Conservation (phyloP, 2,113 vertebrate genomes). For the Arothron firmamentum region DNA sequence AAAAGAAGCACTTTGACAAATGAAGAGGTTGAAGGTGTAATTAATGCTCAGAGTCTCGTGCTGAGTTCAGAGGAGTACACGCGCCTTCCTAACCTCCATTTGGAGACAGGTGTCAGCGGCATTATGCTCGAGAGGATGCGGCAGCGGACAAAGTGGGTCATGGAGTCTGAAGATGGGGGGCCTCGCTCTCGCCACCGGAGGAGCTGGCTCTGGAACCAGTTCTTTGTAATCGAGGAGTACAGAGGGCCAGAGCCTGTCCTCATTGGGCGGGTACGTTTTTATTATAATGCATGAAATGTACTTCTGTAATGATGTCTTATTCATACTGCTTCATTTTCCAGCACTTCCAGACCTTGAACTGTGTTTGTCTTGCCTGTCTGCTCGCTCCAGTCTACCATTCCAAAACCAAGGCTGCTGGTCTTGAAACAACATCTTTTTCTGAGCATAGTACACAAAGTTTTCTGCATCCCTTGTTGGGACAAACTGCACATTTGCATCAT, state of each 20-base stretch:
- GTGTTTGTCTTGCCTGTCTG: too few relatives aligned
- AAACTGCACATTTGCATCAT: too few relatives aligned
- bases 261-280: constrained; percentile 84
- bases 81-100: constrained; percentile 18
- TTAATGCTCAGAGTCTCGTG: constrained; percentile 20
- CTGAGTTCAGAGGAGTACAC: constrained; percentile 28
- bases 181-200: constrained; percentile 72
- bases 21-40: constrained; percentile 34
- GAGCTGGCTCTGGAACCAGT: constrained; percentile 96
- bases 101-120: constrained; percentile 20
- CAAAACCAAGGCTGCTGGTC: too few relatives aligned
- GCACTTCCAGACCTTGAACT: not conserved
- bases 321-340: not conserved
- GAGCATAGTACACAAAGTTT: not conserved
- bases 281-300: not conserved
- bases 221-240: constrained; percentile 93
- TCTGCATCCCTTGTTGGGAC: not conserved
- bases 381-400: not conserved
- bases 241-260: constrained; percentile 87
- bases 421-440: not conserved
- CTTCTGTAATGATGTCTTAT: constrained; percentile 5
- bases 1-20: constrained; percentile 34
- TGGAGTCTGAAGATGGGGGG: constrained; percentile 30
- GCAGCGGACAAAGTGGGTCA: constrained; percentile 23
- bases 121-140: constrained; percentile 16